These are phyloP conservation scores for Cataglyphis livida DNA, from an alignment of 2,888 invertebrate genomes.

Conservation along the genomic window DNA sequence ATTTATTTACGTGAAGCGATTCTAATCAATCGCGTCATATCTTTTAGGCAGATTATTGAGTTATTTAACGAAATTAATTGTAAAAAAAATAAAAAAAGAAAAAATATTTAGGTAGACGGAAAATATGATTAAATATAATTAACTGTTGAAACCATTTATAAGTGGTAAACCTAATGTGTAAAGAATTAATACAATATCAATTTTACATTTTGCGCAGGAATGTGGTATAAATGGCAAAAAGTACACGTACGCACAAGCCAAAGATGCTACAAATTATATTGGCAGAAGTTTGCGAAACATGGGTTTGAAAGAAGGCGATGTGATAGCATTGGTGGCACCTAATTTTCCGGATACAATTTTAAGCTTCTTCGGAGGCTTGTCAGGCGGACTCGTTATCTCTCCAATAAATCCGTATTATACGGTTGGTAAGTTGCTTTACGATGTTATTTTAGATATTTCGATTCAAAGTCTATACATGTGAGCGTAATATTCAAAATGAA, in stretches of 20 bases:
- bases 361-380: constrained; percentile 89
- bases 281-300: constrained; percentile 89
- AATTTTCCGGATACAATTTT: constrained; percentile 92
- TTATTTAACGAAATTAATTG: constrained; percentile 7
- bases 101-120: not conserved
- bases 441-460: not conserved
- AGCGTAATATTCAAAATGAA: not conserved
- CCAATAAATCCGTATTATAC: constrained; percentile 92
- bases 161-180: not conserved
- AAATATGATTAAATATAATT: constrained; percentile 8
- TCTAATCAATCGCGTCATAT: not conserved
- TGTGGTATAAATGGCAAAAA: constrained; percentile 91
- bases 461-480: not conserved
- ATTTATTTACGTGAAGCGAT: not conserved
- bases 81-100: not conserved
- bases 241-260: constrained; percentile 90
- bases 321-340: constrained; percentile 90
- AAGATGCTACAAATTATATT: constrained; percentile 89
- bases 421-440: constrained; percentile 78
- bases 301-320: constrained; percentile 89
- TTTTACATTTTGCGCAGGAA: constrained; percentile 86
- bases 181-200: not conserved
- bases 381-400: constrained; percentile 90
- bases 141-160: not conserved
- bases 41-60: not conserved